phyloP scores from a whole-genome alignment of 2,113 vertebrate genomes.

The Cephalopholis sonnerati region DNA sequence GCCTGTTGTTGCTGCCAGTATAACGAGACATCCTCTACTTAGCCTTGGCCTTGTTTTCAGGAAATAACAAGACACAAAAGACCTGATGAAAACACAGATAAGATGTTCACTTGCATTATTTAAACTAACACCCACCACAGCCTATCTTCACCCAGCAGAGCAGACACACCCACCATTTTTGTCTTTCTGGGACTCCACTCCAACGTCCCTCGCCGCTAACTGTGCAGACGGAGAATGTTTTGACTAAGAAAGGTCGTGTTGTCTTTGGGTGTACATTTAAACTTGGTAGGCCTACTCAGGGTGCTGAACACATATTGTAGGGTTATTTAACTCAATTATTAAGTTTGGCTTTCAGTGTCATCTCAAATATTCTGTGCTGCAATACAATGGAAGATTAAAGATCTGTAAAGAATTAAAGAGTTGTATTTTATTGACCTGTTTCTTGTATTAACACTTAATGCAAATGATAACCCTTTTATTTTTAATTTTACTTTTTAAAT shows the following conservation, averaged over 20 bases:
- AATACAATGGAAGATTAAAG: slow-evolving; percentile 47
- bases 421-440: slow-evolving; percentile 4
- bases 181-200: background rate
- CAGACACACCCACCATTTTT: slow-evolving; percentile 1
- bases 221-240: slow-evolving; percentile 6
- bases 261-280: background rate
- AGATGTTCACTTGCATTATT: slow-evolving; percentile 5
- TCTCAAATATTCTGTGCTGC: slow-evolving; percentile 21
- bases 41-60: background rate
- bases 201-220: background rate
- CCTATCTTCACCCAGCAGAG: slow-evolving; percentile 29
- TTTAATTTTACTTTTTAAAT: too few relatives aligned
- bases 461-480: too few relatives aligned
- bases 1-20: slow-evolving; percentile 27
- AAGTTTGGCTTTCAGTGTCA: too few relatives aligned
- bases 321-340: slow-evolving; percentile 8
- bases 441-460: background rate
- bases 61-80: background rate
- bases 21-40: background rate
- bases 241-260: background rate
- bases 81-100: background rate
- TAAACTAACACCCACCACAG: background rate
- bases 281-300: background rate
- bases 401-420: background rate
- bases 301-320: background rate